A percentile compares a stretch with the other conserved stretches of the same genome.
phyloP scores from a whole-genome alignment of 2,888 invertebrate species.

The Rotaria macrura region DNA sequence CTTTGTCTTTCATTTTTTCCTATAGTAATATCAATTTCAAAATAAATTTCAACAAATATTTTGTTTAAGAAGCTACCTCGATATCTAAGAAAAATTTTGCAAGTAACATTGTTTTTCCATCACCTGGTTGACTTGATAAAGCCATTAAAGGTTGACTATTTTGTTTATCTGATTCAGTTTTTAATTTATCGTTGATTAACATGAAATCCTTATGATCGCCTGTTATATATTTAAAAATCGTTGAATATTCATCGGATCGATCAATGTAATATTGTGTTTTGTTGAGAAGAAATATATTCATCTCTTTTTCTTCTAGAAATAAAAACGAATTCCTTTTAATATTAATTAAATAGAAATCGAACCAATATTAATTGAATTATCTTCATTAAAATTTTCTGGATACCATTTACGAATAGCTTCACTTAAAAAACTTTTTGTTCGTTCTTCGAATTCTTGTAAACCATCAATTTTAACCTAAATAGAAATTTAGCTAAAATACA shows the following conservation, averaged over 20 bases:
- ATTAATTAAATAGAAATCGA: neutral
- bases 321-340: neutral
- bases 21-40: neutral
- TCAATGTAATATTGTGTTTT: slow-evolving; percentile 15
- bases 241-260: neutral
- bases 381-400: neutral
- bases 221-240: neutral
- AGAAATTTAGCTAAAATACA: neutral
- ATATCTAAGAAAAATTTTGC: slow-evolving; percentile 4
- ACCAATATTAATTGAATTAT: neutral
- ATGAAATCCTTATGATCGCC: neutral
- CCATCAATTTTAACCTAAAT: slow-evolving; percentile 15
- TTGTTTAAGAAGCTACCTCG: neutral
- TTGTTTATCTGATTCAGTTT: neutral
- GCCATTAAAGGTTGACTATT: slow-evolving; percentile 7
- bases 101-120: slow-evolving; percentile 22
- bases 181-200: neutral
- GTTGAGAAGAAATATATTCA: neutral
- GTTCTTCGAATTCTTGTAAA: slow-evolving; percentile 4
- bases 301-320: slow-evolving; percentile 5
- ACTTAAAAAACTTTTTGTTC: neutral
- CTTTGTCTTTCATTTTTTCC: slow-evolving; percentile 2
- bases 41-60: neutral
- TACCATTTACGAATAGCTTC: neutral
- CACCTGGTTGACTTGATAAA: neutral